Evolutionary conservation across 2,113 vertebrate species (phyloP).

Genomic region (Burhinus oedicnemus): DNA sequence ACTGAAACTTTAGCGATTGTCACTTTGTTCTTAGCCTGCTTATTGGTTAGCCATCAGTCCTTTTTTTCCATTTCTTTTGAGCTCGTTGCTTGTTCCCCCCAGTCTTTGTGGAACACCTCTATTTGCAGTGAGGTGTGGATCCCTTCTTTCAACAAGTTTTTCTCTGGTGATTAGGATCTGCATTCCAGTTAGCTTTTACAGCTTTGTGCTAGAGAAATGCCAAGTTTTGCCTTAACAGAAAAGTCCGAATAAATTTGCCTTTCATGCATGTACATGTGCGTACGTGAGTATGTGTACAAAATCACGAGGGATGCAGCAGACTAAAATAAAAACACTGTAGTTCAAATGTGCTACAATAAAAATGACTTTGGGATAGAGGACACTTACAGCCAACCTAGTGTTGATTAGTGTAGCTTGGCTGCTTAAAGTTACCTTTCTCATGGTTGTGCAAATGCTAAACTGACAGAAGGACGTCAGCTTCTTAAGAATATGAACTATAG

Average conservation of each 20-base stretch:
- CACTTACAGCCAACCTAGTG: background rate
- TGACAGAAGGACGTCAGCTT: background rate
- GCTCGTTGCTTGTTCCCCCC: background rate
- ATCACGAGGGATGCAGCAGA: background rate
- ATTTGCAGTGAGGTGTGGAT: conserved; percentile 12
- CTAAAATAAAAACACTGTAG: background rate
- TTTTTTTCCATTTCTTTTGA: background rate
- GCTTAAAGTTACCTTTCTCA: background rate
- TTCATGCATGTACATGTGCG: background rate
- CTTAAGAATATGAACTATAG: background rate
- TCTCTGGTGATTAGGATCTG: conserved; percentile 43
- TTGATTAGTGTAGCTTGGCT: background rate
- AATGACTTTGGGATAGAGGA: background rate
- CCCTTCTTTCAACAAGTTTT: conserved; percentile 47
- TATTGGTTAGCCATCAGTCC: background rate
- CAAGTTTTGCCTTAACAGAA: conserved; percentile 2
- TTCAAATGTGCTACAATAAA: background rate
- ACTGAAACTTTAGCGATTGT: accelerated
- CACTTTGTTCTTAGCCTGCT: background rate
- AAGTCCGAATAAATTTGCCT: background rate
- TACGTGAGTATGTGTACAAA: background rate
- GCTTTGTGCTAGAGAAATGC: conserved; percentile 29
- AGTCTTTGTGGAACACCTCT: background rate
- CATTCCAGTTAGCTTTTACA: conserved; percentile 37
- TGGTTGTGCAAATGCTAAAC: background rate